These are phyloP conservation scores for Meliscaeva auricollis DNA, from an alignment of 2,888 invertebrate genomes.

Conservation along the genomic window DNA sequence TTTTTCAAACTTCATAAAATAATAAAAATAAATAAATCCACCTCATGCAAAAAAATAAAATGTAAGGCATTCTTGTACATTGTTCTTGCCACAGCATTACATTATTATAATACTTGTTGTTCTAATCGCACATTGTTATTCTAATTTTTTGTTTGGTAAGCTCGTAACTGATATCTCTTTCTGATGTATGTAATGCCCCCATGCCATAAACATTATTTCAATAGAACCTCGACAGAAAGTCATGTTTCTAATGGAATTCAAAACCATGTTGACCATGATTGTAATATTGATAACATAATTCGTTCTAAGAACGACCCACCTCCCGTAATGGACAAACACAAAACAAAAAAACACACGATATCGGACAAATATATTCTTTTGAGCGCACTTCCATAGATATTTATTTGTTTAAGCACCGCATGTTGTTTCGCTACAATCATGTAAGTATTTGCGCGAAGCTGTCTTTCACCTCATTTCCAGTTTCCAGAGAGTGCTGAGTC, in stretches of 20 bases:
- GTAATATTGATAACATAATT: constrained; percentile 24
- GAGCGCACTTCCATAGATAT: not conserved
- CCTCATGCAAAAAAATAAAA: too few species aligned
- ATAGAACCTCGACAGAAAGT: constrained; percentile 13
- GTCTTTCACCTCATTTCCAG: constrained; percentile 41
- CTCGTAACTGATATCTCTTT: constrained; percentile 8
- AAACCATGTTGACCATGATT: constrained; percentile 37
- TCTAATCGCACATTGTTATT: too few species aligned
- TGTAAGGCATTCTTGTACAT: too few species aligned
- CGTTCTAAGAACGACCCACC: constrained; percentile 27
- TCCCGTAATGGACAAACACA: constrained; percentile 8
- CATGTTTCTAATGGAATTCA: constrained; percentile 23
- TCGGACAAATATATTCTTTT: not conserved
- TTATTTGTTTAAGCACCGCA: constrained; percentile 6
- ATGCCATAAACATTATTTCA: constrained; percentile 13
- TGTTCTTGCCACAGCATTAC: too few species aligned
- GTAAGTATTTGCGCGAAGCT: constrained; percentile 15
- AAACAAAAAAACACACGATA: not conserved
- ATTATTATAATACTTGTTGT: too few species aligned
- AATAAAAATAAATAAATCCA: too few species aligned
- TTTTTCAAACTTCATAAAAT: too few species aligned
- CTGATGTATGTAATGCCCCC: not conserved
- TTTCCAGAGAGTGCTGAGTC: constrained; percentile 42
- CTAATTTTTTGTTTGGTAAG: not conserved
- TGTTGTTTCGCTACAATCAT: constrained; percentile 13